A percentile compares a stretch with the other conserved stretches of the same genome.
These are phyloP conservation scores for Saccostrea echinata DNA, from an alignment of 1,140 invertebrate species.

Conservation along the genomic window DNA sequence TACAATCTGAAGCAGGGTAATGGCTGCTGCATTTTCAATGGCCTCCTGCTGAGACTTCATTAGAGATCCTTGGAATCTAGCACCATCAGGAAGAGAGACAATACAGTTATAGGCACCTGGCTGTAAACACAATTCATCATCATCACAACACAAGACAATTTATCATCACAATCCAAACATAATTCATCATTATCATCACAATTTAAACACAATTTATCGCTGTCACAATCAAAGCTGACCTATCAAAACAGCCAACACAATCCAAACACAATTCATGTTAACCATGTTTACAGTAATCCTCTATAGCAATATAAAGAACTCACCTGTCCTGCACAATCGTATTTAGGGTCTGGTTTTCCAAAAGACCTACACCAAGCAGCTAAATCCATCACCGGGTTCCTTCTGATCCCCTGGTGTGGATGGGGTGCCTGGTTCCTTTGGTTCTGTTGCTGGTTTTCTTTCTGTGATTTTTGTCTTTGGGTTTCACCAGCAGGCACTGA, in stretches of 20 bases:
- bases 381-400: conserved; percentile 70
- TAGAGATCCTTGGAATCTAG: conserved; percentile 68
- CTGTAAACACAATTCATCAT: conserved; percentile 47
- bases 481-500: neutral
- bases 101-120: conserved; percentile 53
- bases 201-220: too few species aligned
- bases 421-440: conserved; percentile 10
- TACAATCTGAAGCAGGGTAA: conserved; percentile 70
- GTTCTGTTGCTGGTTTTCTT: neutral
- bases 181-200: too few species aligned
- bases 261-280: neutral
- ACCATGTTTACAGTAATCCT: neutral
- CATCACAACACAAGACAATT: neutral
- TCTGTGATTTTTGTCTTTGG: neutral
- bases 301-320: neutral
- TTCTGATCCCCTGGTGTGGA: neutral
- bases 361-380: conserved; percentile 61
- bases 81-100: conserved; percentile 66
- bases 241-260: too few species aligned
- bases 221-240: too few species aligned
- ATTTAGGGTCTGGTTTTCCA: conserved; percentile 57
- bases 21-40: conserved; percentile 70
- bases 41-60: conserved; percentile 66
- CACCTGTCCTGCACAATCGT: conserved; percentile 58
- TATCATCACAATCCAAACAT: neutral